Conservation (phyloP, 2,888 invertebrate species). For the Melanostoma mellinum region DNA sequence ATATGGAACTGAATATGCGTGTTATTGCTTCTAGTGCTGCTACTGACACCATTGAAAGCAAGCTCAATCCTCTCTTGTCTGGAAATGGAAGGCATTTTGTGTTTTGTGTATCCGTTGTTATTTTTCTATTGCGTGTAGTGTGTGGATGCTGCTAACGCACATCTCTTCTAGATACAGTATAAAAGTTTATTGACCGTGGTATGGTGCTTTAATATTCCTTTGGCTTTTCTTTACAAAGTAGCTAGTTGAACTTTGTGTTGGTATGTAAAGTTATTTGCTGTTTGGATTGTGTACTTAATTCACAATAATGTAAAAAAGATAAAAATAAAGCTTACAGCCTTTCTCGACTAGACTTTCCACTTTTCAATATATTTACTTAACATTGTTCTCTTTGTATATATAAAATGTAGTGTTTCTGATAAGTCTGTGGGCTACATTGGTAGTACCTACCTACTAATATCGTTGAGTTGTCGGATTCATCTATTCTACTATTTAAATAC, state of each 20-base stretch:
- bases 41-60: conserved; percentile 24
- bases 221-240: neutral
- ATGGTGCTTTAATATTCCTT: neutral
- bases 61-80: conserved; percentile 30
- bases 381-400: too few relatives aligned
- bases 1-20: conserved; percentile 50
- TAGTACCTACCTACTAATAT: too few relatives aligned
- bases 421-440: too few relatives aligned
- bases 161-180: conserved; percentile 6
- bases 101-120: conserved; percentile 2
- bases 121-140: conserved; percentile 21
- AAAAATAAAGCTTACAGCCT: too few relatives aligned
- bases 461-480: too few relatives aligned
- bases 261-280: too few relatives aligned
- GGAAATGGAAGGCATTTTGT: conserved; percentile 18
- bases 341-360: too few relatives aligned
- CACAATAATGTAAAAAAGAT: too few relatives aligned
- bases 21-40: conserved; percentile 1
- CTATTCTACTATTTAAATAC: too few relatives aligned
- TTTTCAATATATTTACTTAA: too few relatives aligned
- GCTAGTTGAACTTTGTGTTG: neutral
- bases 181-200: conserved; percentile 35
- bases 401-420: too few relatives aligned
- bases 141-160: conserved; percentile 18
- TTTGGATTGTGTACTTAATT: too few relatives aligned